phyloP scores from a whole-genome alignment of 2,797 vertebrate genomes.

The Coluber constrictor region DNA sequence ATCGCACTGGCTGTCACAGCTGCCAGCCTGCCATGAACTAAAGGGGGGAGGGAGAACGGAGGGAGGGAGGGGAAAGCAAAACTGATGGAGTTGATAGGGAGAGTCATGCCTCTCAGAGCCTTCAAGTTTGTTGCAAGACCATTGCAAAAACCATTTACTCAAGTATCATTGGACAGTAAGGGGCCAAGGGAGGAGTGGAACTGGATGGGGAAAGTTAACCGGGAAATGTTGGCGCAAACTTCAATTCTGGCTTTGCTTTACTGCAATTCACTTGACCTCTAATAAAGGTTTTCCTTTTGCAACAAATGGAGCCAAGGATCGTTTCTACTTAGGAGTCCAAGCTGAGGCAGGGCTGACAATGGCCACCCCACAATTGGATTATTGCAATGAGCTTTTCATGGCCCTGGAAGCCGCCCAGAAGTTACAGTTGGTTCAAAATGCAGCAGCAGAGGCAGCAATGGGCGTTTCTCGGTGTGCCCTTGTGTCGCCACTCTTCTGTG shows the following conservation, averaged over 20 bases:
- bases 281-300: not conserved
- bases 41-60: fast-evolving
- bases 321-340: not conserved
- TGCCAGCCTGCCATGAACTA: not conserved
- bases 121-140: not conserved
- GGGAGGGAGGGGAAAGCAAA: not conserved
- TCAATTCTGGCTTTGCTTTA: not conserved
- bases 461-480: not conserved
- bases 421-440: not conserved
- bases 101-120: not conserved
- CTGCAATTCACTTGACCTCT: not conserved
- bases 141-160: not conserved
- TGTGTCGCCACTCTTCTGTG: not conserved
- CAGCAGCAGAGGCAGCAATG: not conserved
- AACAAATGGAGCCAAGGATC: not conserved
- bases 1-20: not conserved
- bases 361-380: not conserved
- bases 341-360: not conserved
- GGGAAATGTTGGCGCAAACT: not conserved
- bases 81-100: not conserved
- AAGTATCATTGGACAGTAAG: not conserved
- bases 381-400: not conserved
- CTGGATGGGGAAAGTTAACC: not conserved
- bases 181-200: not conserved
- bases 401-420: not conserved